Evolutionary conservation across 2,888 invertebrate genomes (phyloP).

Genomic region (Nesidiocoris tenuis): DNA sequence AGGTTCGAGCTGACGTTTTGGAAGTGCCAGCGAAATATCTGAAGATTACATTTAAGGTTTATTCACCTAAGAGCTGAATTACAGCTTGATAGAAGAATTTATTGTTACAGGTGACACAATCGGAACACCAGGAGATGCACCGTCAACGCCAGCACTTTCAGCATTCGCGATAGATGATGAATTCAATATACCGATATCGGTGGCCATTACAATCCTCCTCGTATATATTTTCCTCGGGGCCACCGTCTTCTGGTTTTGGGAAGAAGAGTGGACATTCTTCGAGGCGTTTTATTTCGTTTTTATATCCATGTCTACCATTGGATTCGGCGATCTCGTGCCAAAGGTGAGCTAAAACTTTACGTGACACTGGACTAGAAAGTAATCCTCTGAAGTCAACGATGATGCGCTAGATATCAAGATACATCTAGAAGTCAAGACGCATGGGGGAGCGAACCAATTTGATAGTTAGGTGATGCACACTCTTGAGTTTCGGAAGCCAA

Average conservation of each 20-base stretch:
- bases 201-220: constrained; percentile 80
- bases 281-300: constrained; percentile 96
- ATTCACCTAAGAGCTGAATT: too few species aligned
- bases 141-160: constrained; percentile 70
- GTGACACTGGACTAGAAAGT: too few species aligned
- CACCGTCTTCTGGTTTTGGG: constrained; percentile 70
- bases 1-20: neutral
- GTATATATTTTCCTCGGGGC: constrained; percentile 87
- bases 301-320: constrained; percentile 94
- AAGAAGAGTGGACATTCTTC: constrained; percentile 86
- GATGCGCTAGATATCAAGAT: too few species aligned
- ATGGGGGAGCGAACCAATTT: too few species aligned
- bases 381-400: too few species aligned
- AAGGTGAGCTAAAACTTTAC: constrained; percentile 58
- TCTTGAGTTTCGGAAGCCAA: too few species aligned
- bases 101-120: neutral
- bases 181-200: constrained; percentile 88
- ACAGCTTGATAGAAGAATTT: neutral
- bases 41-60: too few species aligned
- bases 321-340: constrained; percentile 91
- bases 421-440: too few species aligned
- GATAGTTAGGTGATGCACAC: too few species aligned
- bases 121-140: constrained; percentile 48
- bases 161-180: constrained; percentile 84
- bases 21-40: too few species aligned